Base-by-base conservation (phyloP, 2,888 invertebrate genomes). In the Oligia strigilis region DNA sequence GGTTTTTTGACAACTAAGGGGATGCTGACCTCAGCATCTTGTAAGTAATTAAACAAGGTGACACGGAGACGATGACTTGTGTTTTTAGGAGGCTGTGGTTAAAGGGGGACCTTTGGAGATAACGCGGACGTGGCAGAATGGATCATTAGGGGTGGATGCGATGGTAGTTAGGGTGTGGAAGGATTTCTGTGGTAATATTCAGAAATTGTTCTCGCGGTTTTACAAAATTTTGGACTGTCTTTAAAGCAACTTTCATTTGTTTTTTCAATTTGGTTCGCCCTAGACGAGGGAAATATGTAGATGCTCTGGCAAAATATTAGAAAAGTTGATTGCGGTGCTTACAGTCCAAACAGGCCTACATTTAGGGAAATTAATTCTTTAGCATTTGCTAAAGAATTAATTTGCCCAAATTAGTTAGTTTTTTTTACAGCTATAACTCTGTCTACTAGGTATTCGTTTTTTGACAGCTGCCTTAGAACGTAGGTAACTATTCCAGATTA, bases 31-130 rank as follows among this genome's bases (percentile, higher is more conserved):
- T 84, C 84, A 82, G 83, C 78, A 78, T 81, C 87, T 86, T 87
- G 77, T 67, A 81, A 83, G 89, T 86, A 89, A 90, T 90, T 89
- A 89, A 87, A 88, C 81, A 80, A 85, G 78, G 80, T 81, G 87
- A 84, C 88, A 83, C 70, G 76, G 86, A 87, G 83, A 90, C 85
- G 86, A 88, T 91, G 89, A 87, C 89, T 91, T 76, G 86, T 88
- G 87, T 79, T 87, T 90, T 82, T 78, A 71, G 76, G 80, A 75
- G 65, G 62, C 64, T 78, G 74, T 52, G 77, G 82, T 58, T 81
- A 62, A 58, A 49, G 77, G 43, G 43, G 36, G n/a, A 58, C 66
- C 43, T 73, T 70, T n/a, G 8, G 46, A 71, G 70, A 77, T 77
- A 77, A 52, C 52, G 64, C 67, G 64, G 64, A 74, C 67, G 64